A percentile compares a stretch with the other conserved stretches of the same genome.
These are phyloP conservation scores for Morus bassanus DNA, from an alignment of 2,797 vertebrate species.

Conservation along the genomic window DNA sequence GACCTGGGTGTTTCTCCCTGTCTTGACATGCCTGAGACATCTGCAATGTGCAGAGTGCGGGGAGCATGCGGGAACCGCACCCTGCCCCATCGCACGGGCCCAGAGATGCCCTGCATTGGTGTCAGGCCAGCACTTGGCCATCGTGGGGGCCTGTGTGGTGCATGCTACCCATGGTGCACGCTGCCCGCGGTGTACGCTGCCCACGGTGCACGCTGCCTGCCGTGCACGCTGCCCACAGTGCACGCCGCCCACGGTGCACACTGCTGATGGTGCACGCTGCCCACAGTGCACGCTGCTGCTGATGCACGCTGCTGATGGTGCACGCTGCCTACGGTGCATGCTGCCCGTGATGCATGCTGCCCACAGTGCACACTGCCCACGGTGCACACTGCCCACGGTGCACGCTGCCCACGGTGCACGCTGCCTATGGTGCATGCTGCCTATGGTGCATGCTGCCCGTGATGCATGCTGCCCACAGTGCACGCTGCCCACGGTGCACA, in stretches of 20 bases:
- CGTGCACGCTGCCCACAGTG: fast-evolving
- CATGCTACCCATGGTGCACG: background rate
- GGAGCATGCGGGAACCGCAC: fast-evolving
- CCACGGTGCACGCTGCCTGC: fast-evolving
- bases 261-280: fast-evolving
- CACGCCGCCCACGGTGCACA: background rate
- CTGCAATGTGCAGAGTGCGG: fast-evolving
- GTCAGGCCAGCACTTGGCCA: too few species aligned
- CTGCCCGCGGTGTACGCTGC: background rate
- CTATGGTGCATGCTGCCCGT: fast-evolving
- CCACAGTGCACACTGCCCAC: fast-evolving
- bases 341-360: too few species aligned
- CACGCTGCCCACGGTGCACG: fast-evolving
- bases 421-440: too few species aligned
- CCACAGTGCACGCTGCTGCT: too few species aligned
- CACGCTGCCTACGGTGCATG: background rate
- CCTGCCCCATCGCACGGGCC: fast-evolving
- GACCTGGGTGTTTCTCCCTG: background rate
- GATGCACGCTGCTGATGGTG: fast-evolving
- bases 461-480: too few species aligned
- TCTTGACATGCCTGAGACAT: background rate
- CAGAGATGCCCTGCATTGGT: fast-evolving
- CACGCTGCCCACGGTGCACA: too few species aligned
- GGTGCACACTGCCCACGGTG: too few species aligned
- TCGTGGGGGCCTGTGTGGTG: background rate